These are phyloP conservation scores for Drosophila conformis DNA, from an alignment of 2,888 invertebrate species.

Conservation along the genomic window DNA sequence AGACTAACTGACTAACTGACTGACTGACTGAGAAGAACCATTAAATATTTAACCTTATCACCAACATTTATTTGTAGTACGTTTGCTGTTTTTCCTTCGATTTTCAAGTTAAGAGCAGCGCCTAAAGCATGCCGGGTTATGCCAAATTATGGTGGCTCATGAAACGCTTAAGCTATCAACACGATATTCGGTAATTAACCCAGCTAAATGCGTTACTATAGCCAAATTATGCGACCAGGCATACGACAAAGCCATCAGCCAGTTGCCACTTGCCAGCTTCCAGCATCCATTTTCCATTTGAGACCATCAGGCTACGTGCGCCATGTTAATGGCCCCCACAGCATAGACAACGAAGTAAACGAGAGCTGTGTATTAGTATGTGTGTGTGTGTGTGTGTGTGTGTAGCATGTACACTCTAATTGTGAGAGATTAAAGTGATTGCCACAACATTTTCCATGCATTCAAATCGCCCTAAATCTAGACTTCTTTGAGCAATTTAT, in stretches of 20 bases:
- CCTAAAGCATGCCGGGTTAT: conserved; percentile 50
- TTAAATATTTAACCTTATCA: conserved; percentile 78
- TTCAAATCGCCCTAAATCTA: conserved; percentile 1
- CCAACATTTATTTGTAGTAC: conserved; percentile 30
- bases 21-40: conserved; percentile 42
- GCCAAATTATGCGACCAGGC: conserved; percentile 56
- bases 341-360: conserved; percentile 24
- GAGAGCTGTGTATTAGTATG: background rate
- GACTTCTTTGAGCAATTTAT: background rate
- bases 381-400: conserved; percentile 15
- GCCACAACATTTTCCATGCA: conserved; percentile 7
- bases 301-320: conserved; percentile 48
- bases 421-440: conserved; percentile 7
- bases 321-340: conserved; percentile 60
- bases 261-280: conserved; percentile 13
- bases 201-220: conserved; percentile 67
- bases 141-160: conserved; percentile 61
- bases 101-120: conserved; percentile 42
- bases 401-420: conserved; percentile 13
- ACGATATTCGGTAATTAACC: conserved; percentile 79
- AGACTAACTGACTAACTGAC: conserved; percentile 18
- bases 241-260: conserved; percentile 25
- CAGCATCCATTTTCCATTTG: conserved; percentile 15
- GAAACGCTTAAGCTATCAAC: conserved; percentile 77
- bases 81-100: conserved; percentile 6